Base-by-base conservation (phyloP, 2,888 invertebrate genomes). In the Hipparchia semele region DNA sequence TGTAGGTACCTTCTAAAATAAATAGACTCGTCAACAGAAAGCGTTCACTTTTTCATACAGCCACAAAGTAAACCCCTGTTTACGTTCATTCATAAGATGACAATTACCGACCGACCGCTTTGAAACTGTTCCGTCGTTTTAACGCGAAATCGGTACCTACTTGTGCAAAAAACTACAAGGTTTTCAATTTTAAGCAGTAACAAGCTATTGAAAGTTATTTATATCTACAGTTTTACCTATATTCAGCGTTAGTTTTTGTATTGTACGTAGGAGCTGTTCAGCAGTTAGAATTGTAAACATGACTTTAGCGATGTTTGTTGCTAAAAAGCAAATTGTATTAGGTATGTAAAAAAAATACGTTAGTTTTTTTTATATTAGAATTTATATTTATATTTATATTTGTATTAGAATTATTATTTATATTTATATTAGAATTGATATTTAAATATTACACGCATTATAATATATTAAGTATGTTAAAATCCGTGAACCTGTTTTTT, bases 171-270 rank as follows among this genome's bases (percentile, higher is more conserved):
- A 68, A 68, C 49, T 68, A 59, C 68, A 59, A 68, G 68, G 46
- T 68, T 68, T 68, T 59, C 49, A 13, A 68, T 59, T 68, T 59
- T 59, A 12, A 68, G 33, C 60, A 39, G 60, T 56, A 67, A 67
- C 9, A 56, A 67, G 23, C 67, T 9, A 39, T 68, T 59, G 68
- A 68, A 68, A 68, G 58, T 68, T 68, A 68, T 68, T 59, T 68
- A 58, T 66, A 49, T 49, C 6, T 49, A 67, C 39, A 46, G 45
- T 56, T 54, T 58, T 58, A 46, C 13, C 56, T 46, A 13, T 9
- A 56, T 46, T 45, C 67, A 46, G 45, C 9, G 56, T 39, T 67
- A 67, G 67, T 67, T 46, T 58, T 67, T 13, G 13, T 54, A 2
- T 8, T 8, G 33, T 49, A 49, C 7, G 5, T 8, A 49, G 49